Evolutionary conservation across 1,140 invertebrate genomes (phyloP).

Genomic region (Pachypsylla venusta): DNA sequence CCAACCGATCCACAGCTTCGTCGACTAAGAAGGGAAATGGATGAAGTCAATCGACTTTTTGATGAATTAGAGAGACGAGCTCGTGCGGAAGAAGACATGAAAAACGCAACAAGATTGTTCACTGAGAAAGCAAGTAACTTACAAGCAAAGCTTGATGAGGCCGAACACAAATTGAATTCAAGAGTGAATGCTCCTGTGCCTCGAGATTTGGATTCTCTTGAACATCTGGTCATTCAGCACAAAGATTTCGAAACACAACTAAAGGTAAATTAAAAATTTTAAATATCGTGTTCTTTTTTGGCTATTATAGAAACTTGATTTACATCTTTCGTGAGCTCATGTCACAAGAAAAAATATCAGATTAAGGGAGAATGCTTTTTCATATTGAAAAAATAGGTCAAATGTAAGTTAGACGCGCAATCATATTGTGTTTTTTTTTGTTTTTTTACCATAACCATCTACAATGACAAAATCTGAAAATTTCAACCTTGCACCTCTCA

Average conservation of each 20-base stretch:
- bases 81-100: conserved; percentile 71
- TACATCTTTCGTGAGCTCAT: not conserved
- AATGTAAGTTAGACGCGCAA: no score
- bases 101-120: conserved; percentile 71
- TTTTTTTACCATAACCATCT: no score
- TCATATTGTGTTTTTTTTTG: no score
- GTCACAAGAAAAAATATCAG: not conserved
- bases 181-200: conserved; percentile 65
- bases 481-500: no score
- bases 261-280: conserved; percentile 25
- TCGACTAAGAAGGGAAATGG: conserved; percentile 76
- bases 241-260: conserved; percentile 69
- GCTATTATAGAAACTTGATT: not conserved
- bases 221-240: conserved; percentile 75
- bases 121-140: conserved; percentile 68
- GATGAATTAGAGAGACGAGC: conserved; percentile 82
- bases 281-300: not conserved
- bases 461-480: no score
- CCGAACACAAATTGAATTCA: conserved; percentile 65
- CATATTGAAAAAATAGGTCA: no score
- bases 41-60: conserved; percentile 88
- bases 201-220: conserved; percentile 66
- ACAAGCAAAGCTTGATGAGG: conserved; percentile 64
- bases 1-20: conserved; percentile 81
- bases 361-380: no score